These are phyloP conservation scores for Euglossa dilemma DNA, from an alignment of 1,140 invertebrate genomes.

Conservation along the genomic window DNA sequence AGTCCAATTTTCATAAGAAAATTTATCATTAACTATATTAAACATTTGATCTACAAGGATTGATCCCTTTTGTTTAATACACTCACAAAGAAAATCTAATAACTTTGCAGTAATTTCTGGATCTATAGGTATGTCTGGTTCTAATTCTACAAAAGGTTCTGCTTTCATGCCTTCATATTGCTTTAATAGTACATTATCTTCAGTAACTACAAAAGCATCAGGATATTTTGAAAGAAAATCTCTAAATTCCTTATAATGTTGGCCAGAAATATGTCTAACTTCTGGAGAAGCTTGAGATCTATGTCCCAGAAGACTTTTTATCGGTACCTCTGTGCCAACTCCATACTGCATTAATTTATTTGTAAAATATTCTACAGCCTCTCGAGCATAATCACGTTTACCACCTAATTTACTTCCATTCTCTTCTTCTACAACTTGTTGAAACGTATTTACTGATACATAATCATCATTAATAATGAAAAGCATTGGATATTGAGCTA, in stretches of 20 bases:
- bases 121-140: conserved; percentile 91
- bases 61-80: conserved; percentile 90
- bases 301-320: conserved; percentile 95
- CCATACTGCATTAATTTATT: conserved; percentile 95
- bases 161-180: conserved; percentile 84
- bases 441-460: conserved; percentile 93
- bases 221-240: conserved; percentile 94
- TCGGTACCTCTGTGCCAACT: conserved; percentile 94
- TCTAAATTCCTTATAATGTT: conserved; percentile 96
- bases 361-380: conserved; percentile 97
- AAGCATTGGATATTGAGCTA: conserved; percentile 94
- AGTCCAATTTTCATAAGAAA: conserved; percentile 90
- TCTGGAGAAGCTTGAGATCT: conserved; percentile 96
- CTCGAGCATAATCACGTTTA: conserved; percentile 93
- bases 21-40: conserved; percentile 89
- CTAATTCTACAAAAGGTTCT: conserved; percentile 80
- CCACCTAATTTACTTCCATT: conserved; percentile 80
- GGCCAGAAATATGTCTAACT: conserved; percentile 96
- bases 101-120: conserved; percentile 89
- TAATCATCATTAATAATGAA: conserved; percentile 96
- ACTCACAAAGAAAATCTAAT: conserved; percentile 90
- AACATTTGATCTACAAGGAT: conserved; percentile 93
- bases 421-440: conserved; percentile 82
- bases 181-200: conserved; percentile 91
- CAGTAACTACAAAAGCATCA: conserved; percentile 93